These are phyloP conservation scores for Drosophila maculinotata DNA, from an alignment of 2,888 invertebrate species.

Conservation along the genomic window DNA sequence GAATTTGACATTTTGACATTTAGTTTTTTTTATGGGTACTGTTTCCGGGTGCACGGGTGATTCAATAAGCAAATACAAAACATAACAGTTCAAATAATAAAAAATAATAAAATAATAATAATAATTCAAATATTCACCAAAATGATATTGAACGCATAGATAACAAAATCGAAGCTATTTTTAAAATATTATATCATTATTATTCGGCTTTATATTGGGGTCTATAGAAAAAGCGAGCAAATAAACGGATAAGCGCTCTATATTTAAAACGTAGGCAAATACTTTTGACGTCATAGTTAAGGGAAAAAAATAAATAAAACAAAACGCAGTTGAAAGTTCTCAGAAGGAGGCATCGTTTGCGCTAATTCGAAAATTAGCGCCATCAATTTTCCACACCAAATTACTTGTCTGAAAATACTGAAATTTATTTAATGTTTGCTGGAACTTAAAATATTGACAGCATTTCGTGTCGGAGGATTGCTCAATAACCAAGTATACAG, in stretches of 20 bases:
- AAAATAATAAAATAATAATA: too few species aligned
- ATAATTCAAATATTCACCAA: slow-evolving; percentile 21
- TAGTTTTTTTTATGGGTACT: slow-evolving; percentile 34
- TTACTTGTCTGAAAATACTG: too few species aligned
- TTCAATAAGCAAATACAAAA: not conserved
- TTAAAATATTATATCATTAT: slow-evolving; percentile 56
- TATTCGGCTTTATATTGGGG: slow-evolving; percentile 4
- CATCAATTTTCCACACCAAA: slow-evolving; percentile 7
- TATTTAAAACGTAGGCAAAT: slow-evolving; percentile 50
- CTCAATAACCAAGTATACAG: slow-evolving; percentile 15
- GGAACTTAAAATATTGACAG: slow-evolving; percentile 14
- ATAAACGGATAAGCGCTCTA: slow-evolving; percentile 36
- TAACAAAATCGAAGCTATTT: slow-evolving; percentile 51
- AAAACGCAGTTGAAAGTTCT: slow-evolving; percentile 1
- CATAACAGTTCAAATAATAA: slow-evolving; percentile 19
- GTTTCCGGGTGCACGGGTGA: slow-evolving; percentile 27
- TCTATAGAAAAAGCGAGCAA: slow-evolving; percentile 16
- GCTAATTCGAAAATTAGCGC: slow-evolving; percentile 27
- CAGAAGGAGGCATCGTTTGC: slow-evolving; percentile 1
- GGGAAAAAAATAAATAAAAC: not conserved
- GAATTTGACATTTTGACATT: slow-evolving; percentile 72
- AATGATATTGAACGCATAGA: slow-evolving; percentile 19
- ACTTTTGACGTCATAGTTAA: slow-evolving; percentile 59
- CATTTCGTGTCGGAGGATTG: slow-evolving; percentile 6
- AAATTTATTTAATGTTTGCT: slow-evolving; percentile 5